phyloP scores from a whole-genome alignment of 2,797 vertebrate species.

The Spea hammondii region DNA sequence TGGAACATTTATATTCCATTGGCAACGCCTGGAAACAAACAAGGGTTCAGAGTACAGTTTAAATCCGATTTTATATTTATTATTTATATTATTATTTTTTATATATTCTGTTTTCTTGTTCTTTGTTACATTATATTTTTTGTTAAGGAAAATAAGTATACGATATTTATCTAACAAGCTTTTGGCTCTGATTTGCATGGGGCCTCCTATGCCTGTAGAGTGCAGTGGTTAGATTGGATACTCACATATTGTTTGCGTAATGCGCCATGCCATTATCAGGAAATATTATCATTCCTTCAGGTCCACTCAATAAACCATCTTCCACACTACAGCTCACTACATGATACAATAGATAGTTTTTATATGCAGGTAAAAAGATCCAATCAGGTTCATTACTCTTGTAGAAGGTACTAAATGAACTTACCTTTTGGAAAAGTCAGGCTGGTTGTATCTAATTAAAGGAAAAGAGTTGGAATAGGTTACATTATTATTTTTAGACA shows the following conservation, averaged over 20 bases:
- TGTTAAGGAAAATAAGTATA: too few species aligned
- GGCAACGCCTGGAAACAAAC: slow-evolving; percentile 64
- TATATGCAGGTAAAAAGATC: not conserved
- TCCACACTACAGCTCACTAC: slow-evolving; percentile 65
- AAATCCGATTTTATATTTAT: too few species aligned
- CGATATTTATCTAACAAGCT: too few species aligned
- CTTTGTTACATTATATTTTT: too few species aligned
- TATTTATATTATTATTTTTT: too few species aligned
- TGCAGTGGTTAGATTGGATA: slow-evolving; percentile 9
- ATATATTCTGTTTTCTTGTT: too few species aligned
- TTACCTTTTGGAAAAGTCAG: not conserved
- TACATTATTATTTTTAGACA: too few species aligned
- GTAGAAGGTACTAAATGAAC: not conserved
- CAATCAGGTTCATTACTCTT: not conserved
- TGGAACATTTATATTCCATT: slow-evolving; percentile 71
- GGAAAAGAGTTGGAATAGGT: not conserved
- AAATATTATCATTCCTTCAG: slow-evolving; percentile 70
- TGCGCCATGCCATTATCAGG: slow-evolving; percentile 61
- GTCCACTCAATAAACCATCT: slow-evolving; percentile 60
- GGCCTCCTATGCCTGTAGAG: too few species aligned
- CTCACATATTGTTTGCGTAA: slow-evolving; percentile 78
- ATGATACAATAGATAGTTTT: not conserved
- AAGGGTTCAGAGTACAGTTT: too few species aligned
- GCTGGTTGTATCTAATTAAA: not conserved
- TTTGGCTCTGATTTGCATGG: too few species aligned